Evolutionary conservation across 2,888 invertebrate genomes (phyloP).

Genomic region (Trichogramma dendrolimi): DNA sequence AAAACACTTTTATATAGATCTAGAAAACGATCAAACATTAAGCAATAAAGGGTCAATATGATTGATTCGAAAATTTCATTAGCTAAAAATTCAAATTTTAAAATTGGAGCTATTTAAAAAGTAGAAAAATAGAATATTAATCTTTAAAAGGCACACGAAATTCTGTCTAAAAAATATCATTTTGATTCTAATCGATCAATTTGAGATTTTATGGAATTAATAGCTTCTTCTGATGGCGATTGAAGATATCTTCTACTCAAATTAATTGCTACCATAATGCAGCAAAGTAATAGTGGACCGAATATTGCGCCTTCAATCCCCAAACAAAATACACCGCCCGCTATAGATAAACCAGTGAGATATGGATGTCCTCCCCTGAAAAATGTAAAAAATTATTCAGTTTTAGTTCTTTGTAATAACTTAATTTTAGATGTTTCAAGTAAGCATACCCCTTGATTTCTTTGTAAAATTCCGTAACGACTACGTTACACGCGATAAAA

Average conservation of each 20-base stretch:
- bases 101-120: no score
- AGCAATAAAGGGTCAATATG: no score
- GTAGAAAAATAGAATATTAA: no score
- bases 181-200: slow-evolving; percentile 32
- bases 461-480: slow-evolving; percentile 93
- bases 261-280: slow-evolving; percentile 88
- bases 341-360: slow-evolving; percentile 92
- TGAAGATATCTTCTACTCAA: slow-evolving; percentile 54
- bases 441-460: slow-evolving; percentile 85
- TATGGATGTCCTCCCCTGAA: slow-evolving; percentile 90
- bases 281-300: slow-evolving; percentile 91
- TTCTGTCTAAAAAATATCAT: background rate
- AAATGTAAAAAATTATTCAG: slow-evolving; percentile 7
- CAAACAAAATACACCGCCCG: slow-evolving; percentile 95
- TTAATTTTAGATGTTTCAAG: background rate
- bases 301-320: slow-evolving; percentile 96
- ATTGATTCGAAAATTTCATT: no score
- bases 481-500: slow-evolving; percentile 84
- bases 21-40: no score
- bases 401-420: slow-evolving; percentile 3
- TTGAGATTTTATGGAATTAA: slow-evolving; percentile 39
- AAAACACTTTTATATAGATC: no score
- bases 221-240: slow-evolving; percentile 60
- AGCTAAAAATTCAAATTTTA: no score
- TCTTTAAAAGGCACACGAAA: no score